Base-by-base conservation (phyloP, 2,888 invertebrate species). In the Reticulitermes lucifugus region DNA sequence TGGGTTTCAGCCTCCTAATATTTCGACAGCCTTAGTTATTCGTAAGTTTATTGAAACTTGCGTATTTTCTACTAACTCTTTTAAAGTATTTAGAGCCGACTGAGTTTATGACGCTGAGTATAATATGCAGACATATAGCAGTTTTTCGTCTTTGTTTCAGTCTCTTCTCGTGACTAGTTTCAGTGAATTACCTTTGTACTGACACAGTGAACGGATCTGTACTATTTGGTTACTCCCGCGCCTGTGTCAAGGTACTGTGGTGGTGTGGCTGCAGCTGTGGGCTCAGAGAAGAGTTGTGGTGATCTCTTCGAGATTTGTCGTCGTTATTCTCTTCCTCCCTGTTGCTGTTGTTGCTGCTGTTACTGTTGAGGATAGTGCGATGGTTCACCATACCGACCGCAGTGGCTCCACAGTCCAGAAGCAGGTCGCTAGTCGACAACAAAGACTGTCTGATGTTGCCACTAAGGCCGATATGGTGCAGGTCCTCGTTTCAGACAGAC, bases 401-500 rank as follows among this genome's bases (percentile, higher is more conserved):
- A 70, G 70, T 71, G 60, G 80, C 80, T 10, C 84, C 84, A 55
- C 84, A 85, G 65, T 85, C 81, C 55, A 85, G 81, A 46, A 85
- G 81, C 84, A 85, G 73, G 18, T 80, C 81, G 82, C 41, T 73
- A 41, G 83, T 59, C 51, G 79, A 79, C 51, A 79, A 25, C 25
- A 79, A 55, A 21, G 79, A 59, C 79, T 79, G 79, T 25, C 51
- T 51, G 12, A 55, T 51, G 82, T 60, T 35, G n/a, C 80, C 80
- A 80, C 80, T 80, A 35, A 80, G 80, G 10, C 73, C 85, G 73
- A 51, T 75, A 60, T 85, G 84, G 85, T 79, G 84, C 71, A 83
- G 80, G 71, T 85, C 85, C 86, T 87, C 87, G 84, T 87, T 85
- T 87, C 87, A 87, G 86, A 87, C 87, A 60, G 84, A 82, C 77